phyloP scores from a whole-genome alignment of 1,140 invertebrate species.

The Radopholus similis region DNA sequence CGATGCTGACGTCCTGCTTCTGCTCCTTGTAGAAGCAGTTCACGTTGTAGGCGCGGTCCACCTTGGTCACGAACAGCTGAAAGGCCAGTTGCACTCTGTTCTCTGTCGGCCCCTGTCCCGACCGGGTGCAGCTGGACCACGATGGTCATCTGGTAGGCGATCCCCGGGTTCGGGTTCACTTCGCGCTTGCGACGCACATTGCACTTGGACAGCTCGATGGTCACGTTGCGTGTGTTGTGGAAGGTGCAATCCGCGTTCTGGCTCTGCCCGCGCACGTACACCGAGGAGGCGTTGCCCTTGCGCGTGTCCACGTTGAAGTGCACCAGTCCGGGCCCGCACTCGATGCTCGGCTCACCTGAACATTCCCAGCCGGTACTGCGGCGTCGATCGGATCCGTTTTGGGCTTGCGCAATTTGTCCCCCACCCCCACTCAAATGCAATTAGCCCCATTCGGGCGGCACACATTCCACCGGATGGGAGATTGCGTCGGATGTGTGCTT shows the following conservation, averaged over 20 bases:
- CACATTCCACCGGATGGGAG: background rate
- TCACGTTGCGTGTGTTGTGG: slow-evolving; percentile 45
- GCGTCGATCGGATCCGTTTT: background rate
- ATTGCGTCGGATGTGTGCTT: background rate
- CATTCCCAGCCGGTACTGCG: background rate
- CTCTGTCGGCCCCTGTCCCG: background rate
- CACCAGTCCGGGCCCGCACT: slow-evolving; percentile 47
- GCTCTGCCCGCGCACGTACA: slow-evolving; percentile 56
- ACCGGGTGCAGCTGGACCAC: slow-evolving; percentile 58
- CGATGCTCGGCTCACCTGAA: slow-evolving; percentile 51
- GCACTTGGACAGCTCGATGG: slow-evolving; percentile 51
- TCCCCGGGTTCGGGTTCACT: slow-evolving; percentile 49
- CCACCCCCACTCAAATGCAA: background rate
- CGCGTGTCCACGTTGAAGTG: slow-evolving; percentile 44
- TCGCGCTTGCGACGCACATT: slow-evolving; percentile 56
- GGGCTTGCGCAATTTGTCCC: background rate
- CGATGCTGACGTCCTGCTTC: slow-evolving; percentile 46
- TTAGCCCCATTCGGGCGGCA: background rate
- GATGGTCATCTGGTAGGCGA: slow-evolving; percentile 55
- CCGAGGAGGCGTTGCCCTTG: slow-evolving; percentile 41
- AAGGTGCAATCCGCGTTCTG: slow-evolving; percentile 49
- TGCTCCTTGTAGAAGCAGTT: slow-evolving; percentile 56
- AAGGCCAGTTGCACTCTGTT: slow-evolving; percentile 10
- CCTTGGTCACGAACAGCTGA: slow-evolving; percentile 52
- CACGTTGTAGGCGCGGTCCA: slow-evolving; percentile 57